Evolutionary conservation across 2,888 invertebrate species (phyloP).

Genomic region (Acanthosepion esculentum): DNA sequence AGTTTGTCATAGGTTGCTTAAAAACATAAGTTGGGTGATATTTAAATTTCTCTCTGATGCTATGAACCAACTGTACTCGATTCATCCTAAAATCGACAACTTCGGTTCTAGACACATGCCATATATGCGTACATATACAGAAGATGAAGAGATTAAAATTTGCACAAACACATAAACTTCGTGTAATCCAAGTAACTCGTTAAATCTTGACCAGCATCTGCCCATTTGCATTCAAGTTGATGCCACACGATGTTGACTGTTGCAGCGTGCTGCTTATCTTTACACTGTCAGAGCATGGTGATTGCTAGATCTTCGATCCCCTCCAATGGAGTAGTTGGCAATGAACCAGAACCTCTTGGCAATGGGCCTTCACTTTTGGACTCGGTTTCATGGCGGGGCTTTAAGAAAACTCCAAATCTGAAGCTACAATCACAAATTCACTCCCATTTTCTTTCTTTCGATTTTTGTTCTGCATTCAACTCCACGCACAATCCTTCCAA

Average conservation of each 20-base stretch:
- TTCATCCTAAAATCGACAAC: no score
- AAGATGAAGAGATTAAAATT: no score
- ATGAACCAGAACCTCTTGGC: neutral
- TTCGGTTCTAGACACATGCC: no score
- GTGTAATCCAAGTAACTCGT: neutral
- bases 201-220: neutral
- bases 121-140: no score
- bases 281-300: neutral
- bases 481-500: neutral
- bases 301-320: neutral
- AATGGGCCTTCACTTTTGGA: neutral
- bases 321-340: neutral
- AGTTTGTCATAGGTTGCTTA: no score
- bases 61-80: no score
- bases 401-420: no score
- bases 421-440: neutral
- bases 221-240: neutral
- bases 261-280: neutral
- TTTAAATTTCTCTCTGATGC: no score
- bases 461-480: neutral
- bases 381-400: neutral
- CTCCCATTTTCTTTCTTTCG: neutral
- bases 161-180: neutral
- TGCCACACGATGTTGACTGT: neutral
- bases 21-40: no score